A percentile compares a stretch with the other conserved stretches of the same genome.
Conservation (phyloP, 2,113 vertebrate genomes). For the Otus sunia region DNA sequence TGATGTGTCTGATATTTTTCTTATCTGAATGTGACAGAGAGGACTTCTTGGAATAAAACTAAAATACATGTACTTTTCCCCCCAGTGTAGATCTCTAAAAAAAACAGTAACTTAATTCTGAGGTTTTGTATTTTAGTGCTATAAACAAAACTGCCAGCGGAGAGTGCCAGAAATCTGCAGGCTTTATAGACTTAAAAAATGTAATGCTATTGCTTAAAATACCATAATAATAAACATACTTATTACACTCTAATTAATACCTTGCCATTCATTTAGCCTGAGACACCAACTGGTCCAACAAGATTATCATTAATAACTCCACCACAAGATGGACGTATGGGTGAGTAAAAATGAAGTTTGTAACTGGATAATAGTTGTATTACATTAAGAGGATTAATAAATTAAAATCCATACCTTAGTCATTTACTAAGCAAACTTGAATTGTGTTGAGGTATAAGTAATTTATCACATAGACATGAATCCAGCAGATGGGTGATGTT, state of each 20-base stretch:
- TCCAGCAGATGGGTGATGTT: not conserved
- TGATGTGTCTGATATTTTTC: not conserved
- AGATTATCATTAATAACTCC: conserved; percentile 83
- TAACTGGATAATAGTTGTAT: not conserved
- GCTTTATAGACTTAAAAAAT: not conserved
- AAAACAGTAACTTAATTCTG: not conserved
- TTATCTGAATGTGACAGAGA: not conserved
- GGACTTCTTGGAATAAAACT: not conserved
- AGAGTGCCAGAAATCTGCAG: not conserved
- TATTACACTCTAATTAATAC: not conserved
- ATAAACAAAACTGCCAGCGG: not conserved
- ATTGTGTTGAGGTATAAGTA: not conserved
- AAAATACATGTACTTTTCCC: not conserved
- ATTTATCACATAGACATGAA: not conserved
- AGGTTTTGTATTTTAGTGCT: not conserved
- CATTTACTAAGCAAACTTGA: not conserved
- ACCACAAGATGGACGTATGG: conserved; percentile 80
- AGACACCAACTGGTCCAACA: conserved; percentile 42
- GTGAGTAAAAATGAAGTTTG: conserved; percentile 67
- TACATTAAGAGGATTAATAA: not conserved
- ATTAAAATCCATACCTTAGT: not conserved
- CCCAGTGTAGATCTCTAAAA: not conserved
- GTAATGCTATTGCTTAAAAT: not conserved
- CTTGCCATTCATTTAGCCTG: conserved; percentile 64
- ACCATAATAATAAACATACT: not conserved